Base-by-base conservation (phyloP, 2,113 vertebrate genomes). In the Hippoglossus stenolepis region DNA sequence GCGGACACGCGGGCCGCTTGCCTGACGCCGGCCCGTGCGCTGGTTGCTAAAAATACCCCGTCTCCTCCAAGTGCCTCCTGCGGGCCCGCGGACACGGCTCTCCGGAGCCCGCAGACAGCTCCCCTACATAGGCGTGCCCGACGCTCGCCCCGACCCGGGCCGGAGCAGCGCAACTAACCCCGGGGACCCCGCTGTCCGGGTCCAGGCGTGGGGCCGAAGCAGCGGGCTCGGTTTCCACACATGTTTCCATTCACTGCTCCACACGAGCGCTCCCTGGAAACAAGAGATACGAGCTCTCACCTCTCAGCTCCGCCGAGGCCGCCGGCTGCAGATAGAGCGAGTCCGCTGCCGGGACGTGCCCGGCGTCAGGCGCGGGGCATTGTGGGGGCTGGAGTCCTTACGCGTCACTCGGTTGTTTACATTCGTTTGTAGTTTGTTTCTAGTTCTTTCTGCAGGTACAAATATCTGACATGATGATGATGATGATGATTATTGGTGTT, bases 41-140 rank as follows among this genome's bases (percentile, higher is more conserved):
- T 67, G 51, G 67, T 58, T 82, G 71, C 94, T 94, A 94, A 92
- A 94, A 95, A 93, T 95, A 95, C 56, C 54, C 65, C 56, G 76
- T 75, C 70, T 70, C 63, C 51, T 66, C 53, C 57, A 47, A 82
- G 59, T 72, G 66, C 38, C 81, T 84, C 69, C 79, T 82, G 49
- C 65, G 83, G 92, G 89, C 90, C 92, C 89, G 73, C 79, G 72
- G 65, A 45, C 64, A 70, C 79, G 65, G 75, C 51, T 47, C 76
- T 40, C 76, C 35, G 31, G 75, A 66, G 23, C 68, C 53, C 84
- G 38, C 43, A 35, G 65, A 51, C 75, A 78, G 84, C 84, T 73
- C 85, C 58, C 79, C 11, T 63, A 78, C 77, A 92, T 90, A 94
- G 94, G 94, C 93, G 93, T 94, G 93, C 90, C 92, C 87, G 72